phyloP scores from a whole-genome alignment of 2,888 invertebrate species.

The Acleris literana region DNA sequence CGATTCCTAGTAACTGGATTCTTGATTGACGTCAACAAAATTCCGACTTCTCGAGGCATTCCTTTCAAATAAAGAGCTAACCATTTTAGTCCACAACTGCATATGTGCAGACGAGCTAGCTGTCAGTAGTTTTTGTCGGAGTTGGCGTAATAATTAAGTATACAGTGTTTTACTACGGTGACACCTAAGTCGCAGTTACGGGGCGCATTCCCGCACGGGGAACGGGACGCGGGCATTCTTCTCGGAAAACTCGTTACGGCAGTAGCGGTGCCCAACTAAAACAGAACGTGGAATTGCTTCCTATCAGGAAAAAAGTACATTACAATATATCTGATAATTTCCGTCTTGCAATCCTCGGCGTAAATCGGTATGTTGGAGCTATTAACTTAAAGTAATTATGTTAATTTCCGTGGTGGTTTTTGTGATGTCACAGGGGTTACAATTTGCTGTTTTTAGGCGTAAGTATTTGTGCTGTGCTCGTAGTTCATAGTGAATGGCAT shows the following conservation, averaged over 20 bases:
- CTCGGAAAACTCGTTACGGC: conserved; percentile 34
- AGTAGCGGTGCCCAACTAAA: conserved; percentile 33
- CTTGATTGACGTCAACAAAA: too few relatives aligned
- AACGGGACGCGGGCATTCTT: conserved; percentile 29
- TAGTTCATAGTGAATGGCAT: too few relatives aligned
- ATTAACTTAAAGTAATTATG: background rate
- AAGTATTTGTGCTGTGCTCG: too few relatives aligned
- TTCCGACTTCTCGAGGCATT: conserved; percentile 4
- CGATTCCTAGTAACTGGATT: too few relatives aligned
- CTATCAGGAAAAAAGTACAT: conserved; percentile 32
- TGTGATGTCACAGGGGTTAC: background rate
- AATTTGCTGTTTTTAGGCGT: too few relatives aligned
- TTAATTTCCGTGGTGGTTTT: background rate
- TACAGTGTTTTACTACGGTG: conserved; percentile 25
- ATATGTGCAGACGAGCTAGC: conserved; percentile 9
- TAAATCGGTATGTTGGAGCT: background rate
- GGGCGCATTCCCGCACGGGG: conserved; percentile 18
- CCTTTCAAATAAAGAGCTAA: background rate
- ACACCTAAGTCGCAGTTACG: conserved; percentile 31
- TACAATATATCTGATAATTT: conserved; percentile 30
- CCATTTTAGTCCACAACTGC: conserved; percentile 1
- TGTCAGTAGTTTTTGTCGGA: conserved; percentile 26
- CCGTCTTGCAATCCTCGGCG: conserved; percentile 15
- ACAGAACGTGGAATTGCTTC: conserved; percentile 34
- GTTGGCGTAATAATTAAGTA: conserved; percentile 31